Conservation (phyloP, 2,113 vertebrate species). For the human region DNA sequence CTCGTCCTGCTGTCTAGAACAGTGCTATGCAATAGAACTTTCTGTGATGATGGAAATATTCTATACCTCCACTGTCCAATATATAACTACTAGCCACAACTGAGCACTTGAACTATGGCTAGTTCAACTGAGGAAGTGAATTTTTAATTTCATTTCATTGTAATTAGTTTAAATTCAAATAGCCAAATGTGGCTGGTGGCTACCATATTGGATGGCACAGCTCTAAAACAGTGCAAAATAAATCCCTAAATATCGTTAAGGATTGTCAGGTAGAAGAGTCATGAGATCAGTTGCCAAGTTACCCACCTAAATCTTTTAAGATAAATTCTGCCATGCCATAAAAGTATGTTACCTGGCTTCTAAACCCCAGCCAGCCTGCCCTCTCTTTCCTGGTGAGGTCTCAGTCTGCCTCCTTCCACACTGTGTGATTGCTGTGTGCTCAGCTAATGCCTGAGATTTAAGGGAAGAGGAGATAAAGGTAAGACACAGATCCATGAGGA, state of each 20-base stretch:
- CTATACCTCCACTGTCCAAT: accelerated
- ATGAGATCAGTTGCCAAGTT: not conserved
- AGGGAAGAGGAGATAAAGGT: not conserved
- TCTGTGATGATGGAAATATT: accelerated
- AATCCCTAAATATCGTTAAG: not conserved
- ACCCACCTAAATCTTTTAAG: not conserved
- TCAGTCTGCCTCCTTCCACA: not conserved
- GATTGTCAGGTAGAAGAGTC: not conserved
- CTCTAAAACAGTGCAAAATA: not conserved
- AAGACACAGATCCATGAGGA: not conserved
- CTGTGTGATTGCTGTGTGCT: not conserved
- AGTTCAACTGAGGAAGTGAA: not conserved
- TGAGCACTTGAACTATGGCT: not conserved
- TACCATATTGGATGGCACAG: not conserved
- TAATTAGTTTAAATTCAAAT: not conserved
- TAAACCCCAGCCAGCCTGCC: not conserved
- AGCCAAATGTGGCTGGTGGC: not conserved
- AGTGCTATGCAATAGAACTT: not conserved
- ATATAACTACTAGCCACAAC: no score
- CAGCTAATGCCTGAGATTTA: not conserved
- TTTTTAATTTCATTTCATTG: not conserved
- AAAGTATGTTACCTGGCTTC: not conserved
- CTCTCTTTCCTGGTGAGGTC: not conserved
- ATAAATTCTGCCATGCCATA: not conserved
- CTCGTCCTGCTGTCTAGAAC: not conserved